Base-by-base conservation (phyloP, 2,888 invertebrate genomes). In the Chromoteleia sp. region DNA sequence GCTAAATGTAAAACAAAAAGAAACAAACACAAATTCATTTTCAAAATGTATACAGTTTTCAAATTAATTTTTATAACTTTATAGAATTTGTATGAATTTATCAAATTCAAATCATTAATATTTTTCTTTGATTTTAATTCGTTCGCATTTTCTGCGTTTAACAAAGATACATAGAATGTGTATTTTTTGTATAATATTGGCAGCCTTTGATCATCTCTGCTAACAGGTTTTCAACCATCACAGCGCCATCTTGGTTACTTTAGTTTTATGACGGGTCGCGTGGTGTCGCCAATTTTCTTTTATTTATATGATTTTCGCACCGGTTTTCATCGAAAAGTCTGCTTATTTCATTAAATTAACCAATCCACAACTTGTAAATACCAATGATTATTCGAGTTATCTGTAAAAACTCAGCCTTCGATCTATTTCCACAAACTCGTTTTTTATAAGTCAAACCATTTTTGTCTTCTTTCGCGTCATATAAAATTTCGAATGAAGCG, bases 221-320 rank as follows among this genome's bases (percentile, higher is more conserved):
- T 19, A 50, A 19, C 45, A n/a, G n/a, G n/a, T 45, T 8, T 12
- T 12, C 50, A 29, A 14, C 14, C 12, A 3, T 15, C 52, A 36
- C 56, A 56, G 36, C 56, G 56, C 56, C 56, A 56, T 56, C 56
- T 56, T 15, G n/a, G 4, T n/a, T 7, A 4, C 58, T n/a, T 41
- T 25, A 58, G 39, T 58, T 21, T 39, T 25, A 21, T 15, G 33
- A 39, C 39, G 25, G n/a, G 12, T 58, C 58, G 41, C 21, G 25
- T 25, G 58, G 41, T 58, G 58, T 58, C 39, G 58, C 58, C 39
- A 58, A 39, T 56, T 58, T 58, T 58, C 39, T 58, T 41, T 58
- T 58, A 56, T 56, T 56, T 56, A 56, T 10, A 19, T 56, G 19
- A 17, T 25, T 39, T 41, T 41, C 12, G 14, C 39, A n/a, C 58